phyloP scores from a whole-genome alignment of 2,888 invertebrate species.

The Parnassius apollo region DNA sequence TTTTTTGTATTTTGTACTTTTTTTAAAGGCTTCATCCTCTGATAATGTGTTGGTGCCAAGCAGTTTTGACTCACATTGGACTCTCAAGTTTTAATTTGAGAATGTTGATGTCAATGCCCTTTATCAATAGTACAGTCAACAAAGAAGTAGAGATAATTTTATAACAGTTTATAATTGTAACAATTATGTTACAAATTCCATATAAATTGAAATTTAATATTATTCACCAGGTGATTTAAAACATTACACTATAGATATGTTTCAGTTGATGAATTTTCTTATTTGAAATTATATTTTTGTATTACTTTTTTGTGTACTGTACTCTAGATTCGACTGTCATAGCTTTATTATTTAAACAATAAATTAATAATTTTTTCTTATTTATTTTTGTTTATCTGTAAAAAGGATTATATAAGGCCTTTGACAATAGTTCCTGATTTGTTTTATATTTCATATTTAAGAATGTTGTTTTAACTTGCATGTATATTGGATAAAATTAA shows the following conservation, averaged over 20 bases:
- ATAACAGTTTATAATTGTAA: no score
- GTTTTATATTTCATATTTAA: slow-evolving; percentile 25
- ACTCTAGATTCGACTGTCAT: slow-evolving; percentile 15
- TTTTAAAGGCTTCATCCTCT: neutral
- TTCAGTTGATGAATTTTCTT: neutral
- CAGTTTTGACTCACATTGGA: no score
- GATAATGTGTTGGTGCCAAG: no score
- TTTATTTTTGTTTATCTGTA: slow-evolving; percentile 23
- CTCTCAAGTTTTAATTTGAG: no score
- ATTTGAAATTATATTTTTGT: slow-evolving; percentile 14
- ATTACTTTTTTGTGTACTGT: slow-evolving; percentile 8
- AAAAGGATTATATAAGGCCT: slow-evolving; percentile 24
- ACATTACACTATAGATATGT: neutral
- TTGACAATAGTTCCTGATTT: slow-evolving; percentile 28
- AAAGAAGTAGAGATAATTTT: slow-evolving; percentile 1
- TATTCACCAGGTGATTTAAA: neutral
- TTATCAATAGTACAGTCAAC: slow-evolving; percentile 13
- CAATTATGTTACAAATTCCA: neutral
- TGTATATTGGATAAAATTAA: slow-evolving; percentile 2
- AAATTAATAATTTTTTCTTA: slow-evolving; percentile 10
- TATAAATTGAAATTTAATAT: slow-evolving; percentile 5
- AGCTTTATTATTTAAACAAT: slow-evolving; percentile 16
- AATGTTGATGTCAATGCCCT: neutral
- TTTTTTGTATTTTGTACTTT: neutral
- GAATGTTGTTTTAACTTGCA: slow-evolving; percentile 22